These are phyloP conservation scores for Gadopsis bispinosus DNA, from an alignment of 2,797 vertebrate genomes.

Conservation along the genomic window DNA sequence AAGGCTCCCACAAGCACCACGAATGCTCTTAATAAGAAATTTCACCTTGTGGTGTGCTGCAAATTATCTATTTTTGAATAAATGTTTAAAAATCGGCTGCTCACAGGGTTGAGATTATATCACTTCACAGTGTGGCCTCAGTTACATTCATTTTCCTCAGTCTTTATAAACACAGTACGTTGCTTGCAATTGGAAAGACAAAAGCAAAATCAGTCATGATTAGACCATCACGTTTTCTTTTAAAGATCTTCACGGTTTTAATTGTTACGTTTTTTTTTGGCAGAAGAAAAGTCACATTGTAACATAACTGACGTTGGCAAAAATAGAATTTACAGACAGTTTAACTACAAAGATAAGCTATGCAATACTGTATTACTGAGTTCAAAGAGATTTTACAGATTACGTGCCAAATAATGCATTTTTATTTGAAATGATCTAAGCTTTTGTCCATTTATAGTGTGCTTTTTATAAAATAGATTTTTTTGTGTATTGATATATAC, in stretches of 20 bases:
- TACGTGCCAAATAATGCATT: neutral
- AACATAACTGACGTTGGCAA: neutral
- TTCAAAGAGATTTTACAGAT: neutral
- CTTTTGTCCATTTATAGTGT: neutral
- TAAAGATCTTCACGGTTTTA: neutral
- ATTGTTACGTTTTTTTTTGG: neutral
- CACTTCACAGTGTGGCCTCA: neutral
- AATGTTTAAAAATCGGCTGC: neutral
- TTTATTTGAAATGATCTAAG: neutral
- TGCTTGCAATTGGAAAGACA: constrained; percentile 6
- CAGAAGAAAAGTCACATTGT: neutral
- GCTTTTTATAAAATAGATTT: too few species aligned
- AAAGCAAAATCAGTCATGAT: neutral
- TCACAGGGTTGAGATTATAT: neutral
- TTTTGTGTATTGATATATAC: constrained; percentile 29
- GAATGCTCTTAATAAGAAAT: constrained; percentile 18
- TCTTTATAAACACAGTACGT: neutral
- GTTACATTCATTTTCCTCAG: neutral
- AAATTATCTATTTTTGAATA: constrained; percentile 29
- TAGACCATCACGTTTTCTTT: neutral
- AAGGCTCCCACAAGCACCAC: constrained; percentile 18
- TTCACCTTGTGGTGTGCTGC: constrained; percentile 27
- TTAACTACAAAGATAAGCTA: neutral
- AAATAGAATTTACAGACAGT: neutral
- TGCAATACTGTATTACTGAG: too few species aligned